A percentile compares a stretch with the other conserved stretches of the same genome.
These are phyloP conservation scores for Chymomyza fuscimana DNA, from an alignment of 2,888 invertebrate genomes.

Conservation along the genomic window DNA sequence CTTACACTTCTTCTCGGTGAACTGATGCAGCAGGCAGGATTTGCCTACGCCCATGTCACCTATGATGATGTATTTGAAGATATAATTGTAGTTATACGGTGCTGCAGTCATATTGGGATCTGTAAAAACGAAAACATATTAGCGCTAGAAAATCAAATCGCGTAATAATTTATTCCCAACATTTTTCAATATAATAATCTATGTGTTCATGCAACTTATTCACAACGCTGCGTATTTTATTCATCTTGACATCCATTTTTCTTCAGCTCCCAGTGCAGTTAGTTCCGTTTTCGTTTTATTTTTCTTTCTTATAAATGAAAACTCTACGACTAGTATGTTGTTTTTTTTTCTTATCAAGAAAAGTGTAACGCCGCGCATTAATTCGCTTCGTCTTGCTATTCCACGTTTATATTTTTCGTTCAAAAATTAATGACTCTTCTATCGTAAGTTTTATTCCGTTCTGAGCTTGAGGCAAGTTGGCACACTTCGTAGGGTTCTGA, in stretches of 20 bases:
- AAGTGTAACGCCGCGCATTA: conserved; percentile 62
- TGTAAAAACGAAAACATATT: background rate
- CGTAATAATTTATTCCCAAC: conserved; percentile 30
- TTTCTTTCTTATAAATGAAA: conserved; percentile 20
- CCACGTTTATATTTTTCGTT: background rate
- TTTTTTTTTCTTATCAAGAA: conserved; percentile 47
- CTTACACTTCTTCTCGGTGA: conserved; percentile 99
- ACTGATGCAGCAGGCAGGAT: conserved; percentile 98
- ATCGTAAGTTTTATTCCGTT: conserved; percentile 35
- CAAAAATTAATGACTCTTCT: background rate
- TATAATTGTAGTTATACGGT: conserved; percentile 99
- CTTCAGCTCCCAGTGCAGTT: conserved; percentile 4
- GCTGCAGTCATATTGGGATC: conserved; percentile 90
- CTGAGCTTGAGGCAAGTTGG: conserved; percentile 34
- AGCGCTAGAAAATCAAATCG: background rate
- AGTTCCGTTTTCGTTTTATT: background rate
- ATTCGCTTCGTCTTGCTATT: conserved; percentile 46
- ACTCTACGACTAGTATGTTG: background rate
- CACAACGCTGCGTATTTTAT: conserved; percentile 55
- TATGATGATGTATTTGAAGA: conserved; percentile 99
- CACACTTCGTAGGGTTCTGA: conserved; percentile 20
- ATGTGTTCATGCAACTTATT: conserved; percentile 68
- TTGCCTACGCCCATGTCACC: conserved; percentile 99
- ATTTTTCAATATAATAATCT: conserved; percentile 64
- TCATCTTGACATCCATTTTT: conserved; percentile 42